These are phyloP conservation scores for Cacatua alba DNA, from an alignment of 2,113 vertebrate species.

Conservation along the genomic window DNA sequence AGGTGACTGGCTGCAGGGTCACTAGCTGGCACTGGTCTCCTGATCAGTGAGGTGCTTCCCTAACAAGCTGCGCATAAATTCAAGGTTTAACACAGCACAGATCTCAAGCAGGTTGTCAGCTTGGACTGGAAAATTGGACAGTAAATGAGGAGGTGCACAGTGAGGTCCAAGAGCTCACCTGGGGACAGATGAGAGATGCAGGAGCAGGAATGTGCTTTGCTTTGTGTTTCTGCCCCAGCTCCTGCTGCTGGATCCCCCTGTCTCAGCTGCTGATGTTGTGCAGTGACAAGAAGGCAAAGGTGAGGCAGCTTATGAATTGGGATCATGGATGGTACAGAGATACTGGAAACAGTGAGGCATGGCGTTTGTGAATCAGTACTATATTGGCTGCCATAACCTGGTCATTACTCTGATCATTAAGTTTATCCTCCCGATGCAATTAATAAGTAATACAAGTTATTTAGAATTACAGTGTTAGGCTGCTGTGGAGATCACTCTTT, in stretches of 20 bases:
- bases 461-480: neutral
- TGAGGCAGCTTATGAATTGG: neutral
- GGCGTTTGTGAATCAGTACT: neutral
- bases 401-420: neutral
- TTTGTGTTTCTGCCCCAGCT: neutral
- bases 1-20: neutral
- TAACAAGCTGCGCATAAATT: neutral
- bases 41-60: neutral
- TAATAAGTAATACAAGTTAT: neutral
- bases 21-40: neutral
- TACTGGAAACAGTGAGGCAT: neutral
- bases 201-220: neutral
- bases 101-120: neutral
- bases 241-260: neutral
- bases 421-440: neutral
- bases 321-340: neutral
- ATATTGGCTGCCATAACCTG: neutral
- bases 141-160: neutral
- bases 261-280: neutral
- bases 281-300: neutral
- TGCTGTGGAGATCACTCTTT: neutral
- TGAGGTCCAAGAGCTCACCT: rapidly evolving
- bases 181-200: neutral
- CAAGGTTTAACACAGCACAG: neutral
- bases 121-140: neutral